Conservation (phyloP, 1,140 invertebrate species). For the Brachystomella parvula region DNA sequence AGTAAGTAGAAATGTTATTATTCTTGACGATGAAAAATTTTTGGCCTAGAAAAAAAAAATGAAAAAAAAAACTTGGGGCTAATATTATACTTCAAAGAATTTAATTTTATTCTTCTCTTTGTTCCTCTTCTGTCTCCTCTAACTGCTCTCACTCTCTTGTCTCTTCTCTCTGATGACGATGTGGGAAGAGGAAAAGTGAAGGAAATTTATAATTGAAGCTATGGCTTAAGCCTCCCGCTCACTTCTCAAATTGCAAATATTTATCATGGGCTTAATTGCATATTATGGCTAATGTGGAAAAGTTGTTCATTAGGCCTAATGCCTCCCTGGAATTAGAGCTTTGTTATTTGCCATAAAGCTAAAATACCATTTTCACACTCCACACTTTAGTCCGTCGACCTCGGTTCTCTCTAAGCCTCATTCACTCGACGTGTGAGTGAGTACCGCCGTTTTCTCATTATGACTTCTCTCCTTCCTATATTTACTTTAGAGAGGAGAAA, state of each 20-base stretch:
- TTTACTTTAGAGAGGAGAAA: slow-evolving; percentile 6
- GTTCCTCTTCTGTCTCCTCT: too few species aligned
- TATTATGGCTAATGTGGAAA: slow-evolving; percentile 13
- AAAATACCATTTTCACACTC: slow-evolving; percentile 2
- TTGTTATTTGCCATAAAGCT: background rate
- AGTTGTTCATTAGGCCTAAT: slow-evolving; percentile 9
- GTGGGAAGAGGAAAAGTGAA: background rate
- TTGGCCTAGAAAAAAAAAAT: background rate
- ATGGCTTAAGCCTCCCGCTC: background rate
- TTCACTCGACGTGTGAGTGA: background rate
- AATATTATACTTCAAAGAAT: slow-evolving; percentile 1
- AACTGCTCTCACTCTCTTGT: too few species aligned
- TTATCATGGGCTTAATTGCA: slow-evolving; percentile 9
- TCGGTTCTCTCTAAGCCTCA: too few species aligned
- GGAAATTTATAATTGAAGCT: background rate
- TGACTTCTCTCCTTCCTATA: background rate
- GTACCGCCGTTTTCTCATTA: background rate
- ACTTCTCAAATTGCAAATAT: slow-evolving; percentile 9
- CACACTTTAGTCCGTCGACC: too few species aligned
- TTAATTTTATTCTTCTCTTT: background rate
- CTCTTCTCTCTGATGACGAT: too few species aligned
- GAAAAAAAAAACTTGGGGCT: background rate
- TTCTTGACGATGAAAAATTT: background rate
- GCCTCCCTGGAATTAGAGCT: background rate
- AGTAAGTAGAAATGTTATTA: background rate